Conservation (phyloP, 2,113 vertebrate genomes). For the Hydrochoerus hydrochaeris region DNA sequence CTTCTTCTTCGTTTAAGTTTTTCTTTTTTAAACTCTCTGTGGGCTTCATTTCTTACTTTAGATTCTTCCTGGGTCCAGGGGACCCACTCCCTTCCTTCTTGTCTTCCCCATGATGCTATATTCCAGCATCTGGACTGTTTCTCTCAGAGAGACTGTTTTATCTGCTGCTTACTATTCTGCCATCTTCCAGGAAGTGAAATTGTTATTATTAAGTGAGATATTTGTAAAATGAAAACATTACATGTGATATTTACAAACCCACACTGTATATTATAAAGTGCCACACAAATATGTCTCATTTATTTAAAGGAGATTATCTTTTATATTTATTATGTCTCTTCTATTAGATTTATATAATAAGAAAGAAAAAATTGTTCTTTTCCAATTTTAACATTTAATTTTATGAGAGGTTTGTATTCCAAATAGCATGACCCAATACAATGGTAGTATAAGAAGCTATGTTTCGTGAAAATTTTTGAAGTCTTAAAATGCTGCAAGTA, state of each 20-base stretch:
- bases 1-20: no score
- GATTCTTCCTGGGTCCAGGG: no score
- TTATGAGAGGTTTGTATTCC: background rate
- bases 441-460: background rate
- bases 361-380: background rate
- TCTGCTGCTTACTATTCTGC: no score
- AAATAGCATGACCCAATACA: background rate
- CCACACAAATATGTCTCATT: conserved; percentile 2
- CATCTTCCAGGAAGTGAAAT: background rate
- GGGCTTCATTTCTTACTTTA: no score
- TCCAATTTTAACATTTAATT: conserved; percentile 28
- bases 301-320: conserved; percentile 12
- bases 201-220: background rate
- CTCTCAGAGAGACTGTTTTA: no score
- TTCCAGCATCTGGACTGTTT: no score
- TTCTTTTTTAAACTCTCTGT: no score
- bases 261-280: background rate
- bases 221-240: background rate
- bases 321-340: background rate
- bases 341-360: conserved; percentile 3
- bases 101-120: no score
- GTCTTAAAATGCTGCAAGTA: conserved; percentile 26
- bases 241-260: conserved; percentile 29
- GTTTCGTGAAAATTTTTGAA: background rate
- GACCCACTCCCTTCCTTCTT: no score